phyloP scores from a whole-genome alignment of 2,888 invertebrate genomes.

The Tiliacea aurago region DNA sequence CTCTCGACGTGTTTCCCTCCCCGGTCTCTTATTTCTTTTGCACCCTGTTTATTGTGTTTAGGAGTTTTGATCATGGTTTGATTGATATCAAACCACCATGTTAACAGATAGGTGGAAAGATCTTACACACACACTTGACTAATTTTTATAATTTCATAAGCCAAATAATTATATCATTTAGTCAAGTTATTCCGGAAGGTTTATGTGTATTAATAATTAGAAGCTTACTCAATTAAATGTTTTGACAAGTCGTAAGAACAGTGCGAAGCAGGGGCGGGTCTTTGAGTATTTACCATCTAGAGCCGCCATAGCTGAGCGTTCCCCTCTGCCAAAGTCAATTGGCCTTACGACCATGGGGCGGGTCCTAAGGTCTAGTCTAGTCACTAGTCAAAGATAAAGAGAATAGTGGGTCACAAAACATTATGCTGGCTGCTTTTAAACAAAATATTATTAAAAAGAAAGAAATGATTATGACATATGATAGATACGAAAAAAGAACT shows the following conservation, averaged over 20 bases:
- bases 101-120: neutral
- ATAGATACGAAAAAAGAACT: constrained; percentile 78
- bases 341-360: no score
- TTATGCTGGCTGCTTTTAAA: constrained; percentile 60
- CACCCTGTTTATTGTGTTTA: neutral
- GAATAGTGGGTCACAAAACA: neutral
- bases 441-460: constrained; percentile 37
- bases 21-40: neutral
- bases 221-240: neutral
- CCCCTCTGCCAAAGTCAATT: no score
- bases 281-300: no score
- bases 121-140: neutral
- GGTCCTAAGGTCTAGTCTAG: no score
- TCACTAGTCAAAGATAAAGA: neutral
- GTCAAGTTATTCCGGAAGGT: no score
- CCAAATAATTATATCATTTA: neutral
- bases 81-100: neutral
- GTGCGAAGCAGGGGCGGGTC: neutral
- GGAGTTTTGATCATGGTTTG: neutral
- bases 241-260: neutral
- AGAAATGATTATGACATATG: constrained; percentile 54
- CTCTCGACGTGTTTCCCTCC: neutral
- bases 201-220: no score
- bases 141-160: neutral
- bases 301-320: no score